phyloP scores from a whole-genome alignment of 2,113 vertebrate genomes.

The Conger conger region DNA sequence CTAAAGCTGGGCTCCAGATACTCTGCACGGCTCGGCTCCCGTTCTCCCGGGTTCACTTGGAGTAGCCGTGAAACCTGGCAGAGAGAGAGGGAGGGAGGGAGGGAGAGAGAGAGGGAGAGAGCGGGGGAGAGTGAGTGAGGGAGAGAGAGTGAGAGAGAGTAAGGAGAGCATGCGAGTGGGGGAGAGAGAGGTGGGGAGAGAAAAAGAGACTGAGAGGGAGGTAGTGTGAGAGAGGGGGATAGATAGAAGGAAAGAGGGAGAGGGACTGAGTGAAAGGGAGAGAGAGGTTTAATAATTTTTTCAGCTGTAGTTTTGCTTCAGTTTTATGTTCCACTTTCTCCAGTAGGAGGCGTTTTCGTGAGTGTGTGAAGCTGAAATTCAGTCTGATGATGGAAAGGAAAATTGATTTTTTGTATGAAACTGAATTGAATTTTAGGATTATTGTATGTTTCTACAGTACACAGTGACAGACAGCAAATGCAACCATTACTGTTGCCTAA shows the following conservation, averaged over 20 bases:
- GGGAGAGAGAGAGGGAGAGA: slow-evolving; percentile 19
- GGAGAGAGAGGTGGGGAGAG: slow-evolving; percentile 8
- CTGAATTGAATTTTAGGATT: slow-evolving; percentile 10
- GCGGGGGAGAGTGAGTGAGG: slow-evolving; percentile 1
- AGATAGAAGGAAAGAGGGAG: slow-evolving; percentile 5
- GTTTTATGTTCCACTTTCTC: slow-evolving; percentile 25
- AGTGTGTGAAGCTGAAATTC: slow-evolving; percentile 10
- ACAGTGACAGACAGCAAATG: not conserved
- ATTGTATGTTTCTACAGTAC: not conserved
- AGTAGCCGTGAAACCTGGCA: slow-evolving; percentile 51
- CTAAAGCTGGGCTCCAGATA: slow-evolving; percentile 61
- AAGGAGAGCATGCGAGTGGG: slow-evolving; percentile 31
- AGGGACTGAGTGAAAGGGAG: slow-evolving; percentile 17
- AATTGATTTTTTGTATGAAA: not conserved
- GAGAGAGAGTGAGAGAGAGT: not conserved
- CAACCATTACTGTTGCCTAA: not conserved
- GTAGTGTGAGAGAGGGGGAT: slow-evolving; percentile 25
- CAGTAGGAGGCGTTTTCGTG: slow-evolving; percentile 27
- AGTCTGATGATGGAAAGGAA: not conserved
- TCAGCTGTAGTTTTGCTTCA: slow-evolving; percentile 12
- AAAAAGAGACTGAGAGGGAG: slow-evolving; percentile 44
- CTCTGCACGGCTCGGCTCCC: slow-evolving; percentile 60
- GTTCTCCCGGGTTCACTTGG: slow-evolving; percentile 41
- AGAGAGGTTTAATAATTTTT: not conserved
- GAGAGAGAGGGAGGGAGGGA: slow-evolving; percentile 38